Conservation (phyloP, 1,140 invertebrate genomes). For the Sycobia sp. region DNA sequence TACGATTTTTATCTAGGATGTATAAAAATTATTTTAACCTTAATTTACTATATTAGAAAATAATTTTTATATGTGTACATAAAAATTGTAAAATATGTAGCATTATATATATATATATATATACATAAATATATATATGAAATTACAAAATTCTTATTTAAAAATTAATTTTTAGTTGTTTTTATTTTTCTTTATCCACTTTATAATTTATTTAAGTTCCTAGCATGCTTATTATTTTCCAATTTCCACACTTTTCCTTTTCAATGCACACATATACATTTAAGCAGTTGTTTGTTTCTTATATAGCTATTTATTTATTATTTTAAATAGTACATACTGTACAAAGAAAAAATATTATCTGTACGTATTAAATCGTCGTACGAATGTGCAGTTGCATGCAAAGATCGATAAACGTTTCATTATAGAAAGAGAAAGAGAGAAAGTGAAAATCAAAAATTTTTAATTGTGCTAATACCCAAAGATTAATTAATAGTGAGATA, state of each 20-base stretch:
- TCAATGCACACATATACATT: neutral
- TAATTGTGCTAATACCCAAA: too few species aligned
- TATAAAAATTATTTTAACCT: conserved; percentile 35
- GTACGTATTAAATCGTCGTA: too few species aligned
- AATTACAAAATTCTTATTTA: conserved; percentile 33
- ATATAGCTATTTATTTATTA: too few species aligned
- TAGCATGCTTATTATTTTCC: conserved; percentile 9
- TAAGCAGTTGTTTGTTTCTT: too few species aligned
- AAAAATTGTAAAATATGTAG: conserved; percentile 37
- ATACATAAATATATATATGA: conserved; percentile 11
- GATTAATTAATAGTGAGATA: too few species aligned
- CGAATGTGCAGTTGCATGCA: too few species aligned
- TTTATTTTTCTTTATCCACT: conserved; percentile 28
- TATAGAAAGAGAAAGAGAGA: too few species aligned
- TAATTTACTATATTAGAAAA: conserved; percentile 27
- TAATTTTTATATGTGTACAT: conserved; percentile 37
- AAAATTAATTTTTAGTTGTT: conserved; percentile 36
- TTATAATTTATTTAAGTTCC: conserved; percentile 7
- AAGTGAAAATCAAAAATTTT: too few species aligned
- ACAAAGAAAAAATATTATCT: too few species aligned
- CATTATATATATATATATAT: conserved; percentile 14
- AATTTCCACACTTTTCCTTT: neutral
- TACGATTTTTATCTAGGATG: conserved; percentile 36
- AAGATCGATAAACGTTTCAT: too few species aligned
- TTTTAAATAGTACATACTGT: too few species aligned